Evolutionary conservation across 2,113 vertebrate species (phyloP).

Genomic region (Sinocyclocheilus maitianheensis): DNA sequence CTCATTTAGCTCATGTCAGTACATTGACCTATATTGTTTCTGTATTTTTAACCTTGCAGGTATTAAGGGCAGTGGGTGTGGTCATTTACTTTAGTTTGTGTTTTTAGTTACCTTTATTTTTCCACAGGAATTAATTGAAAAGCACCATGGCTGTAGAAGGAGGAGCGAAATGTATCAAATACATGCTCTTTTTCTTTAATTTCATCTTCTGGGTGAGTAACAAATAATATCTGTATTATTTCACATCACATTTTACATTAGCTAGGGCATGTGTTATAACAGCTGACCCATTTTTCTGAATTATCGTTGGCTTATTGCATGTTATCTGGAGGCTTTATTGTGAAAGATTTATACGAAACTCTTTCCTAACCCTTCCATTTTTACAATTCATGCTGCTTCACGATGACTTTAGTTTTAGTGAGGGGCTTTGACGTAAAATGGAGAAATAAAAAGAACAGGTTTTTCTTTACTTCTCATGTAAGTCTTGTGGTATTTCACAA

Average conservation of each 20-base stretch:
- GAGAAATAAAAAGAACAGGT: neutral
- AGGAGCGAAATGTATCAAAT: constrained; percentile 84
- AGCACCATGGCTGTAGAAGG: constrained; percentile 82
- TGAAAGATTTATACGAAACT: neutral
- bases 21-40: neutral
- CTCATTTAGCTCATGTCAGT: neutral
- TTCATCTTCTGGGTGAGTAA: constrained; percentile 88
- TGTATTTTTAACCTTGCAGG: neutral
- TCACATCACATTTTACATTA: neutral
- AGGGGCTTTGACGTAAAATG: neutral
- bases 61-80: neutral
- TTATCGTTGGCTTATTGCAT: constrained; percentile 6
- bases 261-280: neutral
- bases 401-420: neutral
- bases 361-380: neutral
- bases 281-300: neutral
- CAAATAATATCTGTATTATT: neutral
- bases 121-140: constrained; percentile 54
- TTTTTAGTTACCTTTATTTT: neutral
- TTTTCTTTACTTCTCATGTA: neutral
- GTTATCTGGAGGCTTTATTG: neutral
- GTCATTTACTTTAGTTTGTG: neutral
- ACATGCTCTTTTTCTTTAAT: constrained; percentile 83
- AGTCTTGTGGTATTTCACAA: neutral
- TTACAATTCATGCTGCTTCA: neutral